Evolutionary conservation across 2,113 vertebrate species (phyloP).

Genomic region (Pedetes capensis): DNA sequence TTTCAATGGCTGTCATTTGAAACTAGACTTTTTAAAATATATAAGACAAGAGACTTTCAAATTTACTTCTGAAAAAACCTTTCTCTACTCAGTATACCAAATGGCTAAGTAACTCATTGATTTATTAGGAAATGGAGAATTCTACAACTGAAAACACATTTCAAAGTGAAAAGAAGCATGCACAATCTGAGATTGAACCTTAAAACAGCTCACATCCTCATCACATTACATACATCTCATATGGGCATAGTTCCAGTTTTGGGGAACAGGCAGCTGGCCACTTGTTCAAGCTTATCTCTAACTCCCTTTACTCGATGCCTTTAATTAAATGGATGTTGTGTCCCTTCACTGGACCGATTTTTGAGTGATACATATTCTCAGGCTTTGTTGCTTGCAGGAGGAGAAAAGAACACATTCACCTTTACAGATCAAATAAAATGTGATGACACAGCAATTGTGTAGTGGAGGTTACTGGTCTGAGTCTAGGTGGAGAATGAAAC

Average conservation of each 20-base stretch:
- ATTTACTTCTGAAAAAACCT: constrained; percentile 79
- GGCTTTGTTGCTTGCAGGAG: background rate
- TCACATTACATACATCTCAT: background rate
- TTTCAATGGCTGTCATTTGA: no score
- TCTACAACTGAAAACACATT: constrained; percentile 72
- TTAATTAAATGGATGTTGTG: constrained; percentile 46
- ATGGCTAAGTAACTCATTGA: constrained; percentile 70
- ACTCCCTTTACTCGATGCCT: background rate
- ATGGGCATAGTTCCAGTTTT: background rate
- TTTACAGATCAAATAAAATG: background rate
- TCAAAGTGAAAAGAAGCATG: constrained; percentile 24
- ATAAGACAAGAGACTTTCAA: no score
- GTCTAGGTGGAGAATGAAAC: background rate
- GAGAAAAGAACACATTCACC: background rate
- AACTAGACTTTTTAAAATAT: no score
- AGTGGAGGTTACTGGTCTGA: background rate
- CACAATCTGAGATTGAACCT: background rate
- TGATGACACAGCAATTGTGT: background rate
- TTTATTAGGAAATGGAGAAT: constrained; percentile 75
- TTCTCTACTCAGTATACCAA: constrained; percentile 73
- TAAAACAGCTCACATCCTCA: background rate
- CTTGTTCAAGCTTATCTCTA: constrained; percentile 40
- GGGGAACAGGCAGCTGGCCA: background rate
- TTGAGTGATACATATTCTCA: constrained; percentile 31
- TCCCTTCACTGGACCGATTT: background rate